These are phyloP conservation scores for Meandrina meandrites DNA, from an alignment of 92 coral and sea anemone species.

Conservation along the genomic window DNA sequence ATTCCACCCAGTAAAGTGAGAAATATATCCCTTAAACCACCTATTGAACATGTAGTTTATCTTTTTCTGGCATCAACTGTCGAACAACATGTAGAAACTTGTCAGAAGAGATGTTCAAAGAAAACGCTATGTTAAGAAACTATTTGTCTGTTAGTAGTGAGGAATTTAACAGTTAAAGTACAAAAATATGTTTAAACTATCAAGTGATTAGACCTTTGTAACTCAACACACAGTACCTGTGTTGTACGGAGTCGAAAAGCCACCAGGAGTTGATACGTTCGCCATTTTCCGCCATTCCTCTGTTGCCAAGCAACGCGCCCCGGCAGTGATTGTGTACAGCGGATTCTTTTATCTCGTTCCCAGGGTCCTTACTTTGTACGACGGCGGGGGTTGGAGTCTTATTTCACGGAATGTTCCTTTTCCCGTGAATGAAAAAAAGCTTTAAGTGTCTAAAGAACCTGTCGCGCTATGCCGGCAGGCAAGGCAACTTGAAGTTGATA, in stretches of 20 bases:
- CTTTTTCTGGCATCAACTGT: not conserved
- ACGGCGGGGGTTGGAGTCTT: too few relatives aligned
- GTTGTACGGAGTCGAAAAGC: slow-evolving; percentile 65
- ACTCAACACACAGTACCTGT: slow-evolving; percentile 46
- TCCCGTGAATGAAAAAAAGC: too few relatives aligned
- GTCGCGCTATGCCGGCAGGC: too few relatives aligned
- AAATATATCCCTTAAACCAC: not conserved
- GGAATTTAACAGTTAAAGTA: not conserved
- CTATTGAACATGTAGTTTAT: not conserved
- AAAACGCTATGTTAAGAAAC: not conserved
- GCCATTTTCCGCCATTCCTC: slow-evolving; percentile 78
- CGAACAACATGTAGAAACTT: too few relatives aligned
- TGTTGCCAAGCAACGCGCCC: slow-evolving; percentile 27
- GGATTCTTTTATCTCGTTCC: not conserved
- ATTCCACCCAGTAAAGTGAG: too few relatives aligned
- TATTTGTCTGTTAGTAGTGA: too few relatives aligned
- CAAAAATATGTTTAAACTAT: not conserved
- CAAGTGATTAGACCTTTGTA: not conserved
- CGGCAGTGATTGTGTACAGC: not conserved
- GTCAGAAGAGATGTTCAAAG: not conserved
- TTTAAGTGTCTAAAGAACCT: too few relatives aligned
- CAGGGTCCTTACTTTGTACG: not conserved
- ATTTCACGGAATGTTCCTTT: too few relatives aligned
- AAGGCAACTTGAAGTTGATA: too few relatives aligned
- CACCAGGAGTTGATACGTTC: slow-evolving; percentile 60